phyloP scores from a whole-genome alignment of 1,140 invertebrate species.

The Calycopis cecrops region DNA sequence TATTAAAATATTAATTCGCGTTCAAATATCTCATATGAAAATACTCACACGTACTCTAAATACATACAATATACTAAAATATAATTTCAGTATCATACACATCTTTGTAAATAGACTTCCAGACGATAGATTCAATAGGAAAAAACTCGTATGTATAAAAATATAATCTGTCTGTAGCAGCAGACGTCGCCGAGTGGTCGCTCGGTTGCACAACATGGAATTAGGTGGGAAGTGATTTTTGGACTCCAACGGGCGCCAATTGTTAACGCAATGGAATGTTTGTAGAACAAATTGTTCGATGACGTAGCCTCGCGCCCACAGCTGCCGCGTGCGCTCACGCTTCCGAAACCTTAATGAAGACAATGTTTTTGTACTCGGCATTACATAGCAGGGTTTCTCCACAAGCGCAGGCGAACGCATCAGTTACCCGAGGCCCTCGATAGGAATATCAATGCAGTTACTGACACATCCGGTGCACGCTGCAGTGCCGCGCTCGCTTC shows the following conservation, averaged over 20 bases:
- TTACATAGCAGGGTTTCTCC: no score
- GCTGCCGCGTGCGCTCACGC: background rate
- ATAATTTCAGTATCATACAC: slow-evolving; percentile 66
- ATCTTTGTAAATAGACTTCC: slow-evolving; percentile 66
- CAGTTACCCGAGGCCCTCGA: background rate
- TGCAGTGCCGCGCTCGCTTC: slow-evolving; percentile 29
- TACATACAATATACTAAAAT: slow-evolving; percentile 69
- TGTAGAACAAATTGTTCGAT: slow-evolving; percentile 28
- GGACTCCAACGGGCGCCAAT: slow-evolving; percentile 56
- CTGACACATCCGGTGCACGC: no score
- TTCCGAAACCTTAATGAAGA: no score
- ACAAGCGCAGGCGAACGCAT: background rate
- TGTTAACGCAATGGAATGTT: slow-evolving; percentile 64
- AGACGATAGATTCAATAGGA: slow-evolving; percentile 44
- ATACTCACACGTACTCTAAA: slow-evolving; percentile 67
- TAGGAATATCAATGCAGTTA: no score
- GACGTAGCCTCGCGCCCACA: slow-evolving; percentile 10
- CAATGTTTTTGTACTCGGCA: no score
- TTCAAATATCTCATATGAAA: slow-evolving; percentile 71
- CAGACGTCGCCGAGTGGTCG: slow-evolving; percentile 7
- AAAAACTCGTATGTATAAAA: slow-evolving; percentile 59
- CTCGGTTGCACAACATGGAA: slow-evolving; percentile 33
- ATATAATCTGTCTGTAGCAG: slow-evolving; percentile 44
- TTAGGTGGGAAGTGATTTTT: slow-evolving; percentile 66
- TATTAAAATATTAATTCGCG: slow-evolving; percentile 68